These are phyloP conservation scores for Drosophila meridiana DNA, from an alignment of 2,888 invertebrate genomes.

Conservation along the genomic window DNA sequence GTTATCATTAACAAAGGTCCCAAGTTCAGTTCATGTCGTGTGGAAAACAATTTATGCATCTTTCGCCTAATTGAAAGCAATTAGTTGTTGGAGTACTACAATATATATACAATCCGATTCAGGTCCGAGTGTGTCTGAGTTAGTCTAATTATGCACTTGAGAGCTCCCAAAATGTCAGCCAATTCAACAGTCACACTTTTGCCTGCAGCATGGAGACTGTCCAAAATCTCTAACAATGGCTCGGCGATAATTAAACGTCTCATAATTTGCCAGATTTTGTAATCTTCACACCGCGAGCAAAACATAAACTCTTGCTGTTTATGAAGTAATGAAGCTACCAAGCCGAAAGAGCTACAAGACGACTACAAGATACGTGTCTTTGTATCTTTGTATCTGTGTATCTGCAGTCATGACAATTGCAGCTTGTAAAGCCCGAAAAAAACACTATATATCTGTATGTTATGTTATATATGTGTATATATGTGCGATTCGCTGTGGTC, in stretches of 20 bases:
- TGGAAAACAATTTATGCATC: conserved; percentile 37
- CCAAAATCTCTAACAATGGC: conserved; percentile 19
- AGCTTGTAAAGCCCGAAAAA: conserved; percentile 45
- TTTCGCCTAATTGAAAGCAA: conserved; percentile 58
- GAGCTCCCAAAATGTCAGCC: conserved; percentile 27
- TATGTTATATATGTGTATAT: neutral
- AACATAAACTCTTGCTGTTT: conserved; percentile 33
- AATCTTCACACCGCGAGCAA: conserved; percentile 52
- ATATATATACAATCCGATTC: neutral
- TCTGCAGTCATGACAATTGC: conserved; percentile 46
- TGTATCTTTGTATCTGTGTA: conserved; percentile 20
- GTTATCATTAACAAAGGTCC: conserved; percentile 21
- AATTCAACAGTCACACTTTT: conserved; percentile 24
- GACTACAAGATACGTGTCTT: conserved; percentile 9
- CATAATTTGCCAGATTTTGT: conserved; percentile 64
- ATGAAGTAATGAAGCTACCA: conserved; percentile 62
- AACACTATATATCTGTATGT: neutral
- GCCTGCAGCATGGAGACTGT: conserved; percentile 10
- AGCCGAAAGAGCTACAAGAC: conserved; percentile 18
- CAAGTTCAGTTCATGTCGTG: conserved; percentile 47
- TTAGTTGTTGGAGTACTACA: conserved; percentile 35
- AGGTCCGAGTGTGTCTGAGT: conserved; percentile 2
- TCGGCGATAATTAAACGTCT: conserved; percentile 51
- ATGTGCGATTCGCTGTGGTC: conserved; percentile 26
- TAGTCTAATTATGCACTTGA: conserved; percentile 51